Evolutionary conservation across 2,797 vertebrate species (phyloP), one percentile per base, ranked within the genome.

Genomic region (Myotis daubentonii): DNA sequence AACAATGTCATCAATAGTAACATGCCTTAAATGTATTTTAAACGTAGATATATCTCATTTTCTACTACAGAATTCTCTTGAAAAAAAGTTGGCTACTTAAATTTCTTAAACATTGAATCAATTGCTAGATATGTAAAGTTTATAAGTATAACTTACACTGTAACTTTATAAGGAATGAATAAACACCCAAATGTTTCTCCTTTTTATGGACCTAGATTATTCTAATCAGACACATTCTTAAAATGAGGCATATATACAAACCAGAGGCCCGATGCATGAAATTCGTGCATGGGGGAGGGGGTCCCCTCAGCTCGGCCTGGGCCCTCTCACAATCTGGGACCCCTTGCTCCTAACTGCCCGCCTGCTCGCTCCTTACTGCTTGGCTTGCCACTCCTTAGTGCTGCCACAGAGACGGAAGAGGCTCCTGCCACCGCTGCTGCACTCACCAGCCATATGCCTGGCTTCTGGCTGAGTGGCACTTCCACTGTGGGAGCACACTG

Each of bases 51-150:
- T 8, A 83, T 2, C 1, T 62, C 20, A 41, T 65, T 76, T 84
- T 71, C 88, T 92, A 76, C 22, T 57, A 85, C 2, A 89, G 20
- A 96, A 82, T 86, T 88, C 4, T 57, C 49, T 93, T 87, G 17
- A 5, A 47, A 78, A 49, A 91, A 87, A 89, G 8, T 51, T 53
- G 33, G 51, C 17, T 71, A 62, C 68, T 8, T 49, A 53, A 79
- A 91, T 81, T 62, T 82, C 30, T 47, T 78, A 79, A 15, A n/a
- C 41, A 79, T 15, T 51, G 6, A 90, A 79, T 85, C 33, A 47
- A 55, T 16, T 86, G 23, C 47, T 87, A 91, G 22, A n/a, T 62
- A 70, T 1, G 23, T 79, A 15, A 86, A 89, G 33, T 72, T 72
- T 76, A 72, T 49, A 74, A n/a, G 11, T 84, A 53, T 66, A 93